Evolutionary conservation across 1,140 invertebrate species (phyloP), one percentile per base, ranked within the genome.

Genomic region (Papilio glaucus): DNA sequence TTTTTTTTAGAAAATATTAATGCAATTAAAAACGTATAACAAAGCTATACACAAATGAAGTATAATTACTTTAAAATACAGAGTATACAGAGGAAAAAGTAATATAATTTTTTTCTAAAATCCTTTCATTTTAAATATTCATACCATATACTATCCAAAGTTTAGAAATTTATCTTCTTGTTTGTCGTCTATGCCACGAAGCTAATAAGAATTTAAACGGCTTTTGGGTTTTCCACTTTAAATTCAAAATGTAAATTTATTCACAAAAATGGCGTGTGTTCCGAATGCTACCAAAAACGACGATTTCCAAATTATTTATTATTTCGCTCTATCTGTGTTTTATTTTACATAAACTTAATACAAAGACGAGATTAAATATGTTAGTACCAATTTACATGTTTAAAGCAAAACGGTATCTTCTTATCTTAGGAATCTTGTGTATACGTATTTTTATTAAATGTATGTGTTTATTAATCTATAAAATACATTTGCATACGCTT

Each of bases 271-370:
- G 45, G 15, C 45, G 15, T 49, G 45, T 49, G 45, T 49, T 21
- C 45, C 18, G 18, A 49, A 49, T 49, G 45, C 45, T 49, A 49
- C 45, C 45, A 49, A 49, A 49, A 49, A 9, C 15, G 15, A 9
- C 15, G 7, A 9, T 53, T 7, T 12, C 9, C 21, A 53, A 53
- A 24, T 53, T 49, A 49, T 49, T 49, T 18, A 49, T 53, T 53
- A 53, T 21, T 53, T 53, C 49, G 18, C 18, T 53, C 49, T 24
- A 53, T 53, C 18, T 53, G 2, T 53, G 49, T 18, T 53, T 24
- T 53, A 49, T 49, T 53, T 53, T 53, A 24, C 49, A 53, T 53
- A 53, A 53, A 53, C 13, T 53, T 53, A 53, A 53, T 24, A 53
- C 49, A 53, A 53, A 53, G 8, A 53, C 49, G 21, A 24, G 42